A percentile compares a stretch with the other conserved stretches of the same genome.
Evolutionary conservation across 2,888 invertebrate species (phyloP).

Genomic region (Sarcophaga variegata): DNA sequence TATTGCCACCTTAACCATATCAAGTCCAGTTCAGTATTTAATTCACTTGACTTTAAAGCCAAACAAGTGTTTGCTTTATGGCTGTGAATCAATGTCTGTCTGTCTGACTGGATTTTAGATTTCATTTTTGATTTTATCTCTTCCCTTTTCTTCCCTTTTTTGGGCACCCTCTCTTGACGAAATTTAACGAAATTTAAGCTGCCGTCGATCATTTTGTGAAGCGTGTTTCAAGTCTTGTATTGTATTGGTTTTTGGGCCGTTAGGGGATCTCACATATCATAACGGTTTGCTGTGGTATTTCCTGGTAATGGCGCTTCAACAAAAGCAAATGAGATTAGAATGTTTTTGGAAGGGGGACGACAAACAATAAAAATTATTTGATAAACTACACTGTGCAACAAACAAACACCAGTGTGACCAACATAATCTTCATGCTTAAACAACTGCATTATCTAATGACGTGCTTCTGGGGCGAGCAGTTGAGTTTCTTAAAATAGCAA

Average conservation of each 20-base stretch:
- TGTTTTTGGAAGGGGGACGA: too few relatives aligned
- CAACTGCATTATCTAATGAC: too few relatives aligned
- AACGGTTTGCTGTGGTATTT: slow-evolving; percentile 53
- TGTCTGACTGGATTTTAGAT: slow-evolving; percentile 34
- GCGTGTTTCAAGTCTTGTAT: slow-evolving; percentile 39
- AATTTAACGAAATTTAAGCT: slow-evolving; percentile 44
- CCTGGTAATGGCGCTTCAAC: slow-evolving; percentile 60
- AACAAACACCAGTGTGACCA: too few relatives aligned
- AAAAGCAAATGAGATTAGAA: not conserved
- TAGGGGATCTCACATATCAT: slow-evolving; percentile 40
- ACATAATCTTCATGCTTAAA: too few relatives aligned
- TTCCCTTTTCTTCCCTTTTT: not conserved
- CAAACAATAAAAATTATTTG: too few relatives aligned
- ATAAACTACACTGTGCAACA: too few relatives aligned
- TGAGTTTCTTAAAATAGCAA: too few relatives aligned
- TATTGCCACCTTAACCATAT: slow-evolving; percentile 16
- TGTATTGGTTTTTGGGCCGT: slow-evolving; percentile 54
- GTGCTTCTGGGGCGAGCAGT: too few relatives aligned
- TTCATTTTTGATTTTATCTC: not conserved
- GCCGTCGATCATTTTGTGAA: slow-evolving; percentile 26
- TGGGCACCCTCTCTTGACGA: not conserved
- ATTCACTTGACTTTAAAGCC: slow-evolving; percentile 54
- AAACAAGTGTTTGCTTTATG: slow-evolving; percentile 61
- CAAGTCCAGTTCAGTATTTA: not conserved
- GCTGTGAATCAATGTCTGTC: slow-evolving; percentile 14